phyloP scores from a whole-genome alignment of 2,797 vertebrate species.

The Gouania willdenowi region DNA sequence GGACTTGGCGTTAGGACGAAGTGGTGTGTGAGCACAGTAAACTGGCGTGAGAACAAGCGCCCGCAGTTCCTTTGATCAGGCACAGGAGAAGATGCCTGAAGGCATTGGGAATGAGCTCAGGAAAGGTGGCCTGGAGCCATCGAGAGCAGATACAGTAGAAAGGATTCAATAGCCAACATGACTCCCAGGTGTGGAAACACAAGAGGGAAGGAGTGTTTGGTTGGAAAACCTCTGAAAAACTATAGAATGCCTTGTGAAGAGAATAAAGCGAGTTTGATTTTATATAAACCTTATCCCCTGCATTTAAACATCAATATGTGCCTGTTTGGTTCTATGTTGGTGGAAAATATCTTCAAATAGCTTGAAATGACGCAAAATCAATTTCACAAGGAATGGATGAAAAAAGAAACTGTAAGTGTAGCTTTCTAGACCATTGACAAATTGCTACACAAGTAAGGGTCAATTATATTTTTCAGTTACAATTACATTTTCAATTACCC shows the following conservation, averaged over 20 bases:
- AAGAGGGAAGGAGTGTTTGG: conserved; percentile 13
- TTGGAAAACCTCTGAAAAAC: conserved; percentile 13
- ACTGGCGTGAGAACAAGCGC: conserved; percentile 60
- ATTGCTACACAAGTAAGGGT: too few relatives aligned
- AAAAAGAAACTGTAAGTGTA: conserved; percentile 40
- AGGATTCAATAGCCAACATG: conserved; percentile 32
- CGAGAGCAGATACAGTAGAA: conserved; percentile 47
- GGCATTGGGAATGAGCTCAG: conserved; percentile 41
- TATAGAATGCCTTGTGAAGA: conserved; percentile 11
- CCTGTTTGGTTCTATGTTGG: conserved; percentile 23
- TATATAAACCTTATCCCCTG: conserved; percentile 16
- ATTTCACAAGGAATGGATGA: conserved; percentile 2
- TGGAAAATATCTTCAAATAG: conserved; percentile 40
- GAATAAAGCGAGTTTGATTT: conserved; percentile 23
- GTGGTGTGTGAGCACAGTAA: conserved; percentile 28
- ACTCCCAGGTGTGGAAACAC: conserved; percentile 26
- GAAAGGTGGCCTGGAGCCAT: conserved; percentile 58
- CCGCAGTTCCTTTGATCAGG: conserved; percentile 66
- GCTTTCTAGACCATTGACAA: conserved; percentile 36
- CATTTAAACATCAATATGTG: conserved; percentile 25
- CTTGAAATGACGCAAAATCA: conserved; percentile 38
- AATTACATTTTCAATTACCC: too few relatives aligned
- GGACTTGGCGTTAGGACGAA: conserved; percentile 19
- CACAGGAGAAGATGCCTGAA: conserved; percentile 50
- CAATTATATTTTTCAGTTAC: too few relatives aligned